Percentiles rank a stretch among this genome's conserved stretches.
Evolutionary conservation across 2,113 vertebrate genomes (phyloP).

Genomic region (Petroica traversi): DNA sequence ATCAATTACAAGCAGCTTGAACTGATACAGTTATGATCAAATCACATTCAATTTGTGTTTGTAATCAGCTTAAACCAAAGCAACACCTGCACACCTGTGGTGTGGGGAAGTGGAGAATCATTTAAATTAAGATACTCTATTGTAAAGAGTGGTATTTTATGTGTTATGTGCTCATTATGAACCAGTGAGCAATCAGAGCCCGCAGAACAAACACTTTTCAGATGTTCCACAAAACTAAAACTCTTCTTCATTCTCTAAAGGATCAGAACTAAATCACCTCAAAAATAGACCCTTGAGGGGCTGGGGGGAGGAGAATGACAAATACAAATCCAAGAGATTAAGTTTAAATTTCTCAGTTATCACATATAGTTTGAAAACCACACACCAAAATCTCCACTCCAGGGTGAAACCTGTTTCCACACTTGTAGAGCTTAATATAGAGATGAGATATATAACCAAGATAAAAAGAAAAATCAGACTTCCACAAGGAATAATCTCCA

Average conservation of each 20-base stretch:
- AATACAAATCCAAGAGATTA: background rate
- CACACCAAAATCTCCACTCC: constrained; percentile 64
- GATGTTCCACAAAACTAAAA: background rate
- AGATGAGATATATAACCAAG: constrained; percentile 53
- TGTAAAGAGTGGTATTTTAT: background rate
- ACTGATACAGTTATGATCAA: background rate
- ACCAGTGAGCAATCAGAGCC: background rate
- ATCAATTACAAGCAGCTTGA: background rate
- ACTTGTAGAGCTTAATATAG: constrained; percentile 40
- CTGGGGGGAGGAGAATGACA: background rate
- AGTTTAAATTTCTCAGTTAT: background rate
- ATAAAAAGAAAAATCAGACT: constrained; percentile 48
- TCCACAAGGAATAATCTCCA: constrained; percentile 70
- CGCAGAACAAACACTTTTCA: background rate
- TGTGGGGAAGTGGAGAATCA: background rate
- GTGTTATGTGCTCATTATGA: background rate
- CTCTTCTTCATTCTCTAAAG: background rate
- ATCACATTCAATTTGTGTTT: background rate
- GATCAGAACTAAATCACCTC: background rate
- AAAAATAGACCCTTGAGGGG: background rate
- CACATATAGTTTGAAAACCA: background rate
- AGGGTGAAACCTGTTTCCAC: constrained; percentile 76
- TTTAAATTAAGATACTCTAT: background rate
- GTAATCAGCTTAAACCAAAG: background rate
- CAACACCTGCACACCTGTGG: background rate